phyloP scores from a whole-genome alignment of 2,888 invertebrate genomes.

The Mesorhabditis sp. region DNA sequence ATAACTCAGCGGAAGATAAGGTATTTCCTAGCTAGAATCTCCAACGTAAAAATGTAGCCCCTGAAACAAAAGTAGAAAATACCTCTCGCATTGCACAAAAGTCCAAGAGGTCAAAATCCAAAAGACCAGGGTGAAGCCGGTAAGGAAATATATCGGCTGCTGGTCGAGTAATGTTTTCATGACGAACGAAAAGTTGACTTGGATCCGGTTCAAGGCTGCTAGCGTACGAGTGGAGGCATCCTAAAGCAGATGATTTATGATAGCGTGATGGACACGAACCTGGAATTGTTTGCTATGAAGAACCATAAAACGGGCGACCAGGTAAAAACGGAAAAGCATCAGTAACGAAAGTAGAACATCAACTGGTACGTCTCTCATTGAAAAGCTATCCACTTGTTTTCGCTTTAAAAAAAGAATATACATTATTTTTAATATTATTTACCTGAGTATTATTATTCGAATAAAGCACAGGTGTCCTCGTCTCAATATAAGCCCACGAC shows the following conservation, averaged over 20 bases:
- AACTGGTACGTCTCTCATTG: conserved; percentile 74
- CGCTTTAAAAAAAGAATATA: neutral
- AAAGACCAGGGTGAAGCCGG: conserved; percentile 96
- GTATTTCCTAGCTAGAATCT: neutral
- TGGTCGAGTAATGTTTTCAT: conserved; percentile 98
- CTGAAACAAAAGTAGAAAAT: neutral
- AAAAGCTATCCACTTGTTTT: conserved; percentile 38
- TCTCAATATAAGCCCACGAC: conserved; percentile 36
- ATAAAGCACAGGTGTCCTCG: conserved; percentile 7
- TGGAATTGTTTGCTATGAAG: conserved; percentile 95
- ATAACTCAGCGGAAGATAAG: too few relatives aligned
- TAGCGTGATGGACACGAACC: conserved; percentile 22
- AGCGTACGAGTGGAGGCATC: conserved; percentile 83
- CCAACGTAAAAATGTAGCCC: neutral
- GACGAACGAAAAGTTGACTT: conserved; percentile 85
- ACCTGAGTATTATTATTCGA: neutral
- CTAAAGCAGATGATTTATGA: conserved; percentile 21
- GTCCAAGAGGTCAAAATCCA: conserved; percentile 99
- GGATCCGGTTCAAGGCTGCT: conserved; percentile 68
- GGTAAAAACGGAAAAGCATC: conserved; percentile 96
- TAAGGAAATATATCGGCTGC: conserved; percentile 92
- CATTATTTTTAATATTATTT: neutral
- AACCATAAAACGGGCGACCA: conserved; percentile 98
- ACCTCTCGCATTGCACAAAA: conserved; percentile 96
- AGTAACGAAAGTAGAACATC: conserved; percentile 95